A percentile compares a stretch with the other conserved stretches of the same genome.
Evolutionary conservation across 2,888 invertebrate genomes (phyloP).

Genomic region (Dascillus cervinus): DNA sequence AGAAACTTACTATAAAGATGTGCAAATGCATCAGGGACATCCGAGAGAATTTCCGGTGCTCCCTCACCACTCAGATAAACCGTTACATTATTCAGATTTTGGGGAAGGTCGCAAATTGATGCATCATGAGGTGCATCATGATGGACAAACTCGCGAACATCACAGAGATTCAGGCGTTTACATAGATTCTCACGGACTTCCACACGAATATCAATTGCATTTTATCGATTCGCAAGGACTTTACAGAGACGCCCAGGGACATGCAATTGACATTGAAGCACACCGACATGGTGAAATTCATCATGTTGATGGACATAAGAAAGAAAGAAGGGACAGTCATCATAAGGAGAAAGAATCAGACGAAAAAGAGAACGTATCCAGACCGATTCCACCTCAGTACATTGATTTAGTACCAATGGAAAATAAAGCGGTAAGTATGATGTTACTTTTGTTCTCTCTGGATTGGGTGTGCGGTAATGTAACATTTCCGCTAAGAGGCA

Average conservation of each 20-base stretch:
- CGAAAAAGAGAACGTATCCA: slow-evolving; percentile 10
- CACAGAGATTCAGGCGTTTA: slow-evolving; percentile 32
- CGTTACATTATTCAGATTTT: slow-evolving; percentile 5
- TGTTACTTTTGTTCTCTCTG: not conserved
- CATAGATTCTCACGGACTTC: slow-evolving; percentile 37
- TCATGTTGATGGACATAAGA: slow-evolving; percentile 6
- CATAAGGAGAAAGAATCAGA: slow-evolving; percentile 15
- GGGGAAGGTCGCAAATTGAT: slow-evolving; percentile 16
- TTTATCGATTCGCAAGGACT: slow-evolving; percentile 41
- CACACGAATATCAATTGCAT: slow-evolving; percentile 37
- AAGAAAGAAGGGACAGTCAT: slow-evolving; percentile 11
- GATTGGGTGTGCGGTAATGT: too few relatives aligned
- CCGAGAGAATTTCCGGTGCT: slow-evolving; percentile 34
- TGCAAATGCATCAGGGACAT: slow-evolving; percentile 25
- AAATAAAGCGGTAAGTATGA: slow-evolving; percentile 39
- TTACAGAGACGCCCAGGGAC: slow-evolving; percentile 36
- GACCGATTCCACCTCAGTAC: slow-evolving; percentile 37
- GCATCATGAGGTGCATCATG: slow-evolving; percentile 18
- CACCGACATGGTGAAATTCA: slow-evolving; percentile 11
- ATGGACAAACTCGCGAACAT: not conserved
- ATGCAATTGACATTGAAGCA: slow-evolving; percentile 27
- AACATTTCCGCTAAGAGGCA: too few relatives aligned
- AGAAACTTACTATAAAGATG: slow-evolving; percentile 25
- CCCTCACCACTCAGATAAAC: slow-evolving; percentile 22
- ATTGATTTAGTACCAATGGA: slow-evolving; percentile 38